Evolutionary conservation across 2,113 vertebrate genomes (phyloP), one percentile per base, ranked within the genome.

Genomic region (Phalacrocorax brasilianus): DNA sequence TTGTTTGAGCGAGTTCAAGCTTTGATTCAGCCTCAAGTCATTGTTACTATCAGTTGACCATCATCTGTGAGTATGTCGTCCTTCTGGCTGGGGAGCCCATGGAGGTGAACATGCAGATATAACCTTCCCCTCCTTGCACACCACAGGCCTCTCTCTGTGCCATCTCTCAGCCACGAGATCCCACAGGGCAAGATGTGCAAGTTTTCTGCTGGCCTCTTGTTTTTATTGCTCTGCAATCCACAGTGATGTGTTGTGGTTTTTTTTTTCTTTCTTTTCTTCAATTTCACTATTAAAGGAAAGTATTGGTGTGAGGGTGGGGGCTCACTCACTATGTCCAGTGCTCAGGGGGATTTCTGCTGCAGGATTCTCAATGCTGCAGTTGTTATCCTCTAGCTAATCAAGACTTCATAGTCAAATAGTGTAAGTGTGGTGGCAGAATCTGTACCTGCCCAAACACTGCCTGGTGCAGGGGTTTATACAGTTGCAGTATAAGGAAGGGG

Each of bases 1-100:
- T 74, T 58, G 24, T 35, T 76, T 44, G 72, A 53, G 68, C 12
- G n/a, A 61, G 27, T 40, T 71, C 68, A 53, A 38, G 26, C 20
- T 67, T 68, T 33, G 47, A 26, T 67, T 85, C 42, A 74, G 32
- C 27, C 22, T 16, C 8, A 77, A 87, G 52, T 55, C 47, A 61
- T 14, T 1, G 0, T 40, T 38, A 22, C n/a, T 45, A 2, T 9
- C 38, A 28, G n/a, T 1, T 58, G 35, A 63, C 22, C 27, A 38
- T 33, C 3, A 5, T 28, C 6, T 15, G 38, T 0, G 1, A 77
- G 16, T 26, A 20, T 35, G 47, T n/a, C n/a, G 63, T 59, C 70
- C 11, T 73, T 47, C 74, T 63, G 61, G 24, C 28, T 13, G 42
- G 38, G 14, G 32, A 87, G 11, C 32, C 44, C 18, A 4, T 0